Evolutionary conservation across 2,797 vertebrate genomes (phyloP), one percentile per base, ranked within the genome.

Genomic region (Thaleichthys pacificus): DNA sequence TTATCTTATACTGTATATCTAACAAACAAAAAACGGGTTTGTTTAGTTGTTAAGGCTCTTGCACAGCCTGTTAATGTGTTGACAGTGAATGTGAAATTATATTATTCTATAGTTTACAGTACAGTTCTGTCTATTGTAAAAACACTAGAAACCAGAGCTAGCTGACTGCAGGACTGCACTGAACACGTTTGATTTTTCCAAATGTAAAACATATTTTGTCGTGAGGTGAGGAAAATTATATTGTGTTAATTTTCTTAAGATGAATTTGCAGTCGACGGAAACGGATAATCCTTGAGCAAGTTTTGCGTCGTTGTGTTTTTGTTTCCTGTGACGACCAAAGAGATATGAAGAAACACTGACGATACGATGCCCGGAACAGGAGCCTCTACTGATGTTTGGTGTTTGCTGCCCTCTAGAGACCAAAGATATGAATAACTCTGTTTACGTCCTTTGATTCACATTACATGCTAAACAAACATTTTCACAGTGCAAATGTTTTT

Each of bases 331-430:
- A 56, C 2, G 7, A 56, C 19, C 51, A 56, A 51, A 51, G 51
- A 56, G 15, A n/a, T n/a, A 6, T 4, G 15, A 56, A 11, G 51
- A 5, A 7, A 17, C 7, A 26, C 58, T 61, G 58, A 61, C 22
- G 12, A 57, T 57, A n/a, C n/a, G 4, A 5, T 30, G 28, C 4
- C 28, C 3, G 4, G 28, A 30, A 30, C 51, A 26, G 24, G 9
- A 28, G 7, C 58, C 1, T 64, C 38, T 8, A 66, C 42, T 17
- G 24, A 15, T 73, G 0, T 1, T 62, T 58, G 30, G 68, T 63
- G 0, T 66, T 56, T 82, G 68, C 85, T 77, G 80, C 87, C 84
- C 82, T 54, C 88, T 32, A 64, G 19, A 61, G 79, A 76, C 71
- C 28, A 70, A 63, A 76, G 12, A 0, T 47, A 51, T 64, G 75